phyloP scores from a whole-genome alignment of 1,140 invertebrate species.

The Drosophila pachea region DNA sequence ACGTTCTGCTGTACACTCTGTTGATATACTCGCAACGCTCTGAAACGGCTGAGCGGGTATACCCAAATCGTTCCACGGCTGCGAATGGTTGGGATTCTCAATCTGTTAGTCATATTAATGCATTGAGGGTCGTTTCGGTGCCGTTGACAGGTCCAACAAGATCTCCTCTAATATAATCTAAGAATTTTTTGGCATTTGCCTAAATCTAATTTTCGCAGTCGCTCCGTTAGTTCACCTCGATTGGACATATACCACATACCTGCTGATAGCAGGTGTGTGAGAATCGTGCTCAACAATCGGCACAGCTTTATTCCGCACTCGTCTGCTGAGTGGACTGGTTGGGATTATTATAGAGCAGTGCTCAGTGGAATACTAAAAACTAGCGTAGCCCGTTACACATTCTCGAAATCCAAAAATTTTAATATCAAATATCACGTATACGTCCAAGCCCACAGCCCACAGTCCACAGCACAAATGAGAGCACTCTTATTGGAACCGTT shows the following conservation, averaged over 20 bases:
- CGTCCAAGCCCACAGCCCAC: slow-evolving; percentile 33
- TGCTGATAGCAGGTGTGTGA: slow-evolving; percentile 13
- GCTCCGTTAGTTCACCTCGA: too few relatives aligned
- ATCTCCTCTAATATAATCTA: neutral
- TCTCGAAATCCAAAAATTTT: slow-evolving; percentile 18
- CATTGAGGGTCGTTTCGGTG: too few relatives aligned
- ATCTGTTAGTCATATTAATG: too few relatives aligned
- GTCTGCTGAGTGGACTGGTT: slow-evolving; percentile 32
- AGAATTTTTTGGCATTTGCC: too few relatives aligned
- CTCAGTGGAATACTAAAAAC: slow-evolving; percentile 53
- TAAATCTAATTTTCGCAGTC: too few relatives aligned
- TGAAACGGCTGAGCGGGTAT: neutral
- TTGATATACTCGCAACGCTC: slow-evolving; percentile 4
- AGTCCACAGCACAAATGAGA: neutral
- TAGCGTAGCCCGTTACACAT: slow-evolving; percentile 18
- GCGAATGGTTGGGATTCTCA: too few relatives aligned
- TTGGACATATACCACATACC: too few relatives aligned
- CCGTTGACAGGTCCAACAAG: too few relatives aligned
- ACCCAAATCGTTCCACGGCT: neutral
- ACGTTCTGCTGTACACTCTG: slow-evolving; percentile 44
- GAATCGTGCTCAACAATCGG: slow-evolving; percentile 7
- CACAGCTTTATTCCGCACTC: slow-evolving; percentile 27
- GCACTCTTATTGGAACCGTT: too few relatives aligned
- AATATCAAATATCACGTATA: slow-evolving; percentile 31
- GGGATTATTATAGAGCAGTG: slow-evolving; percentile 51